Base-by-base conservation (phyloP, 2,113 vertebrate species). In the Siphamia tubifer region DNA sequence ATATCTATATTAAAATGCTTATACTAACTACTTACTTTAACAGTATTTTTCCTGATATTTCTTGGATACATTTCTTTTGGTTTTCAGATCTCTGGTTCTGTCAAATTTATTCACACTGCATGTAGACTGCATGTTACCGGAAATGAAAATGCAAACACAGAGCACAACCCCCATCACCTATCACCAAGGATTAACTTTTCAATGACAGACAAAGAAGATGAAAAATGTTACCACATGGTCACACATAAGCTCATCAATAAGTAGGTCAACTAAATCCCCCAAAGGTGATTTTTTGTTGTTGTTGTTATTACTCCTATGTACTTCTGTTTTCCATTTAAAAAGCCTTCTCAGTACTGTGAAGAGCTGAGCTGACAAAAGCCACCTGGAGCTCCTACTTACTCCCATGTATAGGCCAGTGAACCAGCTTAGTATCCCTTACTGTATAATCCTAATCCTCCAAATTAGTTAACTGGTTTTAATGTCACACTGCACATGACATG, bases 391-490 rank as follows among this genome's bases (percentile, higher is more conserved):
- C 90, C 86, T 23, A 60, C 52, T 40, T 6, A 6, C 51, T 34
- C 67, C 65, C 72, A 74, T 63, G 71, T 71, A 61, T 65, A 82
- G 84, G 64, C 52, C 17, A 68, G 64, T 65, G 81, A 75, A 86
- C 81, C 74, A 60, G 81, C 69, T 51, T 78, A 58, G 73, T 76
- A 90, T 86, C 71, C 58, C 49, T 49, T 47, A 60, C 64, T 52
- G 32, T 34, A 38, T 74, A 77, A 77, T 30, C 73, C 56, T 90
- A 92, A 92, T 91, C 86, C 79, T 39, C 16, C 81, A 79, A 85
- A 86, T 77, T 25, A 68, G 65, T 74, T 83, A 89, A 88, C 69
- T 64, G 70, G 75, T 81, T 90, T 92, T 91, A 72, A 84, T 69
- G 70, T 87, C 86, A 82, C 63, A 65, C 65, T 68, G 36, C 48